Percentiles rank a stretch among this genome's conserved stretches.
These are phyloP conservation scores for Drosophila borborema DNA, from an alignment of 2,888 invertebrate genomes.

Conservation along the genomic window DNA sequence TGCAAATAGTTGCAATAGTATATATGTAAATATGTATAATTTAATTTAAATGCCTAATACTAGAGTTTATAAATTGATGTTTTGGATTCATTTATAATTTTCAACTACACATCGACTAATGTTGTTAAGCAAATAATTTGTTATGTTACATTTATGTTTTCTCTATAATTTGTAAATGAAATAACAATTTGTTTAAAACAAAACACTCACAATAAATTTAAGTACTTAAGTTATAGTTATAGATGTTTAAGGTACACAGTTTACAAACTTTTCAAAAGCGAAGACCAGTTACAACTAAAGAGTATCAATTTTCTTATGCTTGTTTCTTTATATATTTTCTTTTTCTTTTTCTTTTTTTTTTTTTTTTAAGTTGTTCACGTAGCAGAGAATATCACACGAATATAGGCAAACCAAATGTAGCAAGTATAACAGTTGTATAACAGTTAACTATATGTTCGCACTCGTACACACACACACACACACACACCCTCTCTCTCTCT, in stretches of 20 bases:
- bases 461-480: slow-evolving; percentile 3
- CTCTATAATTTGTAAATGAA: slow-evolving; percentile 43
- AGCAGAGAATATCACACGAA: slow-evolving; percentile 76
- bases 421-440: slow-evolving; percentile 67
- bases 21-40: slow-evolving; percentile 3
- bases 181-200: slow-evolving; percentile 66
- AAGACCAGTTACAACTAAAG: slow-evolving; percentile 62
- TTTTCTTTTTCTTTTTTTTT: too few relatives aligned
- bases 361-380: slow-evolving; percentile 38
- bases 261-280: slow-evolving; percentile 71
- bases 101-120: slow-evolving; percentile 64
- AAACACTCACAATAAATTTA: slow-evolving; percentile 62
- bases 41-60: slow-evolving; percentile 17
- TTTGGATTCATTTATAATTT: slow-evolving; percentile 28
- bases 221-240: slow-evolving; percentile 56
- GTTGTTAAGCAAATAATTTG: slow-evolving; percentile 40
- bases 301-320: slow-evolving; percentile 11
- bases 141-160: slow-evolving; percentile 58
- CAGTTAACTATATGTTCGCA: slow-evolving; percentile 48
- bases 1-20: slow-evolving; percentile 27
- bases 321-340: not conserved
- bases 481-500: slow-evolving; percentile 1
- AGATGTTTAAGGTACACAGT: slow-evolving; percentile 75
- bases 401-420: slow-evolving; percentile 60
- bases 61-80: slow-evolving; percentile 44